Conservation (phyloP, 1,140 invertebrate species). For the Platorchestia sp. region DNA sequence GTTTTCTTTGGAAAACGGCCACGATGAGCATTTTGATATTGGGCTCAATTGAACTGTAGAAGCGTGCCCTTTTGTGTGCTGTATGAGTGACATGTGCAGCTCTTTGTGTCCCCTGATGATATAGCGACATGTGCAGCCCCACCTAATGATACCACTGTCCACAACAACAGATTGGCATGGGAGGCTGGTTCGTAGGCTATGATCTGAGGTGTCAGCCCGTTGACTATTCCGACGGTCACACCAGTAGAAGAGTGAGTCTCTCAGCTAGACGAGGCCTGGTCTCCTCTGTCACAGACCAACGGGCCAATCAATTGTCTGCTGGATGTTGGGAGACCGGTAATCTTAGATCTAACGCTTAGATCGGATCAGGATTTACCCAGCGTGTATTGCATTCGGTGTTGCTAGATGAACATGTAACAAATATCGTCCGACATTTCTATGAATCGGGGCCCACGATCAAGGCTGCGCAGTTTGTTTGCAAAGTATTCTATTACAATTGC, state of each 20-base stretch:
- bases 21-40: too few relatives aligned
- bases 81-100: not conserved
- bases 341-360: not conserved
- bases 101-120: not conserved
- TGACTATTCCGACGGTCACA: constrained; percentile 78
- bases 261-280: not conserved
- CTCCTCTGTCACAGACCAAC: too few relatives aligned
- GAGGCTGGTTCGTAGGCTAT: constrained; percentile 75
- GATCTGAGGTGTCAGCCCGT: constrained; percentile 90
- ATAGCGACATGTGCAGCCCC: not conserved
- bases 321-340: not conserved
- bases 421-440: too few relatives aligned
- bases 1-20: not conserved
- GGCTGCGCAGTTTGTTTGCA: not conserved
- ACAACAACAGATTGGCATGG: constrained; percentile 62
- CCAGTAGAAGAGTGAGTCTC: constrained; percentile 49
- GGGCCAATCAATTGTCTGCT: not conserved
- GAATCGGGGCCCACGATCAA: not conserved
- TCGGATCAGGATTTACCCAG: not conserved
- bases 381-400: too few relatives aligned
- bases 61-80: not conserved
- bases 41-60: not conserved
- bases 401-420: too few relatives aligned
- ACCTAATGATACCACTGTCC: not conserved
- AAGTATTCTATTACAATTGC: not conserved